Evolutionary conservation across 2,888 invertebrate genomes (phyloP).

Genomic region (Meteorus colon): DNA sequence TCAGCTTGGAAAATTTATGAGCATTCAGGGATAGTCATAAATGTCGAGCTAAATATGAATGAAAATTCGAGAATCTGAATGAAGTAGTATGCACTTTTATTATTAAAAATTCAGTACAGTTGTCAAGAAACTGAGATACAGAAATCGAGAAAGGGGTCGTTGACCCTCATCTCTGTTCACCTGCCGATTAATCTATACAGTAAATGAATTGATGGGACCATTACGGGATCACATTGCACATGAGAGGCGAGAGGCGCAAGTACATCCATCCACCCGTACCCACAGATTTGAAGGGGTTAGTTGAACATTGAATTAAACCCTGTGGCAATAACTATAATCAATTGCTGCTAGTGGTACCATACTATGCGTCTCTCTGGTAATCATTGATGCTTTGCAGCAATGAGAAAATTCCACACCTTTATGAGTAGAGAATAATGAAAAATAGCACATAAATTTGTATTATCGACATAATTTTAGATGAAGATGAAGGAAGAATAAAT

Average conservation of each 20-base stretch:
- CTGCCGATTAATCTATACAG: background rate
- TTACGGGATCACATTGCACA: background rate
- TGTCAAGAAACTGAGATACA: too few species aligned
- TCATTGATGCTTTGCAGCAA: background rate
- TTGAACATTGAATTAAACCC: background rate
- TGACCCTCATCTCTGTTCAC: background rate
- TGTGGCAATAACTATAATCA: slow-evolving; percentile 26
- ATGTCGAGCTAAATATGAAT: too few species aligned
- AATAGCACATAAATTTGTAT: background rate
- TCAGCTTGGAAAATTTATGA: too few species aligned
- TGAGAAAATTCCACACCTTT: background rate
- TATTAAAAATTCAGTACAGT: too few species aligned
- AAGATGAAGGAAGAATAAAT: background rate
- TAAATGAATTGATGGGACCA: background rate
- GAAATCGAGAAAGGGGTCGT: too few species aligned
- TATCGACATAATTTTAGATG: background rate
- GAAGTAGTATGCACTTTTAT: too few species aligned
- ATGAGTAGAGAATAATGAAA: background rate
- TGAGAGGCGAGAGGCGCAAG: background rate
- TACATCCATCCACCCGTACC: background rate
- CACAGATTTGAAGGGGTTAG: background rate
- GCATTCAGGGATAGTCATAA: too few species aligned
- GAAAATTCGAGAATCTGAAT: too few species aligned
- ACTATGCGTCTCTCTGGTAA: background rate
- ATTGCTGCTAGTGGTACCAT: background rate